Conservation (phyloP, 2,113 vertebrate species). For the Oceanites oceanicus region DNA sequence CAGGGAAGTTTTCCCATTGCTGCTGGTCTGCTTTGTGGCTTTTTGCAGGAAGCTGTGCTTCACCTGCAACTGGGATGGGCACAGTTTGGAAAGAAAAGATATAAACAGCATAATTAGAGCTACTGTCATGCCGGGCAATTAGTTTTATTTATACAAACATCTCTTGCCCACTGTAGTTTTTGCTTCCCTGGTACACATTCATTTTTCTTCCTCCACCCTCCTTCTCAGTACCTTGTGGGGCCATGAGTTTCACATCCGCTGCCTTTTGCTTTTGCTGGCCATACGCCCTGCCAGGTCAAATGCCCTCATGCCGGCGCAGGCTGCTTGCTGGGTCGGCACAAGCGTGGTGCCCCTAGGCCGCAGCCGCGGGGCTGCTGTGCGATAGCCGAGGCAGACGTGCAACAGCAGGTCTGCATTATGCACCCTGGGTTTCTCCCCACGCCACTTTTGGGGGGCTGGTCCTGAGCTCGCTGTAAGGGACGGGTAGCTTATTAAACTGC, state of each 20-base stretch:
- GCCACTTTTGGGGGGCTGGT: neutral
- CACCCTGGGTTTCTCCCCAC: neutral
- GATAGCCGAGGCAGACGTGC: accelerated
- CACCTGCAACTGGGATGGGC: neutral
- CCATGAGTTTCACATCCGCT: neutral
- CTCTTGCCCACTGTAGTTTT: neutral
- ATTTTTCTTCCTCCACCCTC: neutral
- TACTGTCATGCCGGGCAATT: accelerated
- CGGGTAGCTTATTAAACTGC: neutral
- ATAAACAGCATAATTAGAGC: neutral
- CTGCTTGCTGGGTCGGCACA: neutral
- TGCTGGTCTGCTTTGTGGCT: neutral
- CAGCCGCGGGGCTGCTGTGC: neutral
- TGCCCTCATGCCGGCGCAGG: neutral
- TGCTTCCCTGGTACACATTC: neutral
- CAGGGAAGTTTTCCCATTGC: neutral
- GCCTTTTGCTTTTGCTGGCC: neutral
- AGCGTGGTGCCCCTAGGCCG: accelerated
- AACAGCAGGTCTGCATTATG: accelerated
- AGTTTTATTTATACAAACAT: neutral
- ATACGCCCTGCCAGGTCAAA: neutral
- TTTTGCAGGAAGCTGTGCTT: neutral
- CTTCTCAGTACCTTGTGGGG: neutral
- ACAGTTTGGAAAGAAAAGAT: neutral
- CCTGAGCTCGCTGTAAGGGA: neutral